Conservation (phyloP, 2,113 vertebrate species). For the Odobenus rosmarus region DNA sequence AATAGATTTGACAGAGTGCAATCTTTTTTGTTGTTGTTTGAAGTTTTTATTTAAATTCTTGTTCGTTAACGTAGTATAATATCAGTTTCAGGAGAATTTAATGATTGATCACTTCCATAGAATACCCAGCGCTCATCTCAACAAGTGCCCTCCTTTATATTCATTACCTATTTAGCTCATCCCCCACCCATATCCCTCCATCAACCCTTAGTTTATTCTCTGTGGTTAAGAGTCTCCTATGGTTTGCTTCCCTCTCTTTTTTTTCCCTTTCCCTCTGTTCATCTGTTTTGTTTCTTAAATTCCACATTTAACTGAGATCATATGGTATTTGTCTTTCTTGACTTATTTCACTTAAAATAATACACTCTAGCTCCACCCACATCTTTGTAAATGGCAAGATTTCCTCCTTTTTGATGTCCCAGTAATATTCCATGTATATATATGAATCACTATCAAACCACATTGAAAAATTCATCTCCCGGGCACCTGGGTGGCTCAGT, state of each 20-base stretch:
- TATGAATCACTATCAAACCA: not conserved
- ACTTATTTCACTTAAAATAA: not conserved
- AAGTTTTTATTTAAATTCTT: not conserved
- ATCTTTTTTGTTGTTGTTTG: not conserved
- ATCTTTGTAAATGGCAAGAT: not conserved
- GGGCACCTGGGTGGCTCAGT: no score
- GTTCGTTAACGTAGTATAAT: not conserved
- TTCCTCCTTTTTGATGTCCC: not conserved
- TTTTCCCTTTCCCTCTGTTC: not conserved
- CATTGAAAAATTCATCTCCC: not conserved
- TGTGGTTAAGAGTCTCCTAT: not conserved
- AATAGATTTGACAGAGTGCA: not conserved
- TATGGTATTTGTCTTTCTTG: not conserved
- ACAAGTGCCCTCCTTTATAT: not conserved
- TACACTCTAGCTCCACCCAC: not conserved
- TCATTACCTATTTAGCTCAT: not conserved
- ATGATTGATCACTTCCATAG: not conserved
- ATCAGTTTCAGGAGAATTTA: not conserved
- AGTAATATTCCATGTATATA: not conserved
- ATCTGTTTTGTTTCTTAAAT: not conserved
- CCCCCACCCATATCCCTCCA: not conserved
- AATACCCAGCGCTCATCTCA: not conserved
- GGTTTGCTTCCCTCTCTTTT: not conserved
- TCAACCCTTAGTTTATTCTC: not conserved
- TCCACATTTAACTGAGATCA: not conserved